Evolutionary conservation across 2,797 vertebrate genomes (phyloP).

Genomic region (Hylomyscus alleni): DNA sequence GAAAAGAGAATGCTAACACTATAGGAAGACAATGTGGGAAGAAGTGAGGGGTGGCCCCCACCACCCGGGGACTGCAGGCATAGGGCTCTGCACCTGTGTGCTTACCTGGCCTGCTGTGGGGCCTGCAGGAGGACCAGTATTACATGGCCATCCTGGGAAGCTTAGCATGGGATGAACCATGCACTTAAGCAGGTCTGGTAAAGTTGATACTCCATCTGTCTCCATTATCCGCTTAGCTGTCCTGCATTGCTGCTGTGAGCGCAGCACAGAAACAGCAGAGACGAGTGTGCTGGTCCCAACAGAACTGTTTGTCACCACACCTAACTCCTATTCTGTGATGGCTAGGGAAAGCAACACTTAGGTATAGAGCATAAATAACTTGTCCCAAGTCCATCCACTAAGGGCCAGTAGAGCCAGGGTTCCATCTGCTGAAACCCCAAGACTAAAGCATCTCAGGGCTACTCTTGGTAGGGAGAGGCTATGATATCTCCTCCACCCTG

Average conservation of each 20-base stretch:
- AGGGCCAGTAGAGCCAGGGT: neutral
- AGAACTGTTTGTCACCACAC: neutral
- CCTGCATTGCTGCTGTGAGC: neutral
- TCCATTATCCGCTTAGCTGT: neutral
- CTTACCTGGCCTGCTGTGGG: neutral
- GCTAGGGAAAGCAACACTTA: neutral
- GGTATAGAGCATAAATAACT: neutral
- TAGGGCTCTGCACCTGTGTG: neutral
- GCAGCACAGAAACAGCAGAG: neutral
- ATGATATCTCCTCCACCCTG: neutral
- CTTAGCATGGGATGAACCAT: neutral
- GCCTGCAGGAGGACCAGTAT: neutral
- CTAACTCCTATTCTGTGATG: neutral
- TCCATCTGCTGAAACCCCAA: neutral
- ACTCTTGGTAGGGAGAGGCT: neutral
- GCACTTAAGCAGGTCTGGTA: neutral
- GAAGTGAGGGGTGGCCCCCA: neutral
- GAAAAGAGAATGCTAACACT: neutral
- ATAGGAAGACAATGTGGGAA: neutral
- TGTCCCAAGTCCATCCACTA: neutral
- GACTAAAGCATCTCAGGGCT: neutral
- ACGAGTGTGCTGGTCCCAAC: neutral
- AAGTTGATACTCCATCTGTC: neutral
- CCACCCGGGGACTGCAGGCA: neutral
- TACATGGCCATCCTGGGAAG: neutral